Evolutionary conservation across 2,113 vertebrate species (phyloP).

Genomic region (Typhlomys cinereus): DNA sequence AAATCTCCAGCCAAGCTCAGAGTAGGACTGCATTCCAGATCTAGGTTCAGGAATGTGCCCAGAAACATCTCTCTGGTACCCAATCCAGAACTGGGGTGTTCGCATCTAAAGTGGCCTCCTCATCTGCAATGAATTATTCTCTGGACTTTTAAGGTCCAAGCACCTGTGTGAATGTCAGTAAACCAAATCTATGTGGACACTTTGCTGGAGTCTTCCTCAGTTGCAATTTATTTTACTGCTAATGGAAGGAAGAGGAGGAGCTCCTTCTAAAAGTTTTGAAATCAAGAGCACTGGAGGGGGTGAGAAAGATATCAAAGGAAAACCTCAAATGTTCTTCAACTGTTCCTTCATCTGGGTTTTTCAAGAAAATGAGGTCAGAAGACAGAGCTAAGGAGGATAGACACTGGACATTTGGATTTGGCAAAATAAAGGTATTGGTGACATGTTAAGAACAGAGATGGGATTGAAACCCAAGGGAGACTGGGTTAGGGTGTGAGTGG

Average conservation of each 20-base stretch:
- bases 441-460: background rate
- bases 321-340: too few relatives aligned
- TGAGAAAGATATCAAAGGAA: background rate
- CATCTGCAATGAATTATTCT: background rate
- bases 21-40: background rate
- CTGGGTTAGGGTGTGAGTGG: background rate
- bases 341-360: too few relatives aligned
- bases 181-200: constrained; percentile 14
- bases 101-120: background rate
- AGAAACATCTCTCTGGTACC: background rate
- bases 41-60: background rate
- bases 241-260: background rate
- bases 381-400: background rate
- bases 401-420: background rate
- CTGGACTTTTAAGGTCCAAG: constrained; percentile 6
- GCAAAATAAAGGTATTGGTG: background rate
- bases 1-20: background rate
- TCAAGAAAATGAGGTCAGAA: background rate
- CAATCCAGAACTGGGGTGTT: background rate
- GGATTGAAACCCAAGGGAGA: background rate
- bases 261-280: background rate
- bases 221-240: background rate
- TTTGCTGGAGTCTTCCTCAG: background rate
- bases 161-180: background rate
- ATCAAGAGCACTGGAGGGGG: background rate